Evolutionary conservation across 1,140 invertebrate genomes (phyloP).

Genomic region (Asobara japonica): DNA sequence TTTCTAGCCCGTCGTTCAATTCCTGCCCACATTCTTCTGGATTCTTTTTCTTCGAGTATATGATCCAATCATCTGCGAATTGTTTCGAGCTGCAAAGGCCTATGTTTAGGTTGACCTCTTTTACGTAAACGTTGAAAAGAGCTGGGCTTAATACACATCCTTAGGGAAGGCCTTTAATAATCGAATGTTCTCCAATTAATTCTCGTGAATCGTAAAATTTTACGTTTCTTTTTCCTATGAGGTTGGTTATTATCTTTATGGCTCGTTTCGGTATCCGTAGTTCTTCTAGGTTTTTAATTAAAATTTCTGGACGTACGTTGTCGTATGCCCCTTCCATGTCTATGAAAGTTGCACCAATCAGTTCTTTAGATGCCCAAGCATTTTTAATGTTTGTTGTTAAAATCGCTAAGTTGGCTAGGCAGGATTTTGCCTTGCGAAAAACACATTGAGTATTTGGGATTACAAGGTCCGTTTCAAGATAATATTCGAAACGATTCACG

Average conservation of each 20-base stretch:
- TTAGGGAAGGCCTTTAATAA: background rate
- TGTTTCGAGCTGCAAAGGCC: background rate
- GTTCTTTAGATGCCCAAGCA: background rate
- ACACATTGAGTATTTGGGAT: background rate
- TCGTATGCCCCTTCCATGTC: background rate
- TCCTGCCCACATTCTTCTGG: background rate
- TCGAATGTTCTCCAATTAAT: background rate
- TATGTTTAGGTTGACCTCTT: background rate
- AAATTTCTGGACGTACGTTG: background rate
- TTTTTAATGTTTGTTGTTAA: background rate
- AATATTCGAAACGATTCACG: constrained; percentile 35
- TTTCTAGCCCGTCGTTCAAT: background rate
- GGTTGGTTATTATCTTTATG: background rate
- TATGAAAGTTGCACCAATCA: background rate
- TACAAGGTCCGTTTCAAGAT: constrained; percentile 24
- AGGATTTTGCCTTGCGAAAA: background rate
- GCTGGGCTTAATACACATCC: background rate
- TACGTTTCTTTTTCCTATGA: background rate
- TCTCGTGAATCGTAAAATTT: background rate
- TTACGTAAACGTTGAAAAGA: background rate
- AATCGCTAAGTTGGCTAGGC: background rate
- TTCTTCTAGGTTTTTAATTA: background rate
- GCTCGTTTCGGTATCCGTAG: background rate
- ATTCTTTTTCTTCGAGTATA: background rate
- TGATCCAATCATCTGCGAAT: background rate